Base-by-base conservation (phyloP, 2,888 invertebrate species). In the Aquatica leii region DNA sequence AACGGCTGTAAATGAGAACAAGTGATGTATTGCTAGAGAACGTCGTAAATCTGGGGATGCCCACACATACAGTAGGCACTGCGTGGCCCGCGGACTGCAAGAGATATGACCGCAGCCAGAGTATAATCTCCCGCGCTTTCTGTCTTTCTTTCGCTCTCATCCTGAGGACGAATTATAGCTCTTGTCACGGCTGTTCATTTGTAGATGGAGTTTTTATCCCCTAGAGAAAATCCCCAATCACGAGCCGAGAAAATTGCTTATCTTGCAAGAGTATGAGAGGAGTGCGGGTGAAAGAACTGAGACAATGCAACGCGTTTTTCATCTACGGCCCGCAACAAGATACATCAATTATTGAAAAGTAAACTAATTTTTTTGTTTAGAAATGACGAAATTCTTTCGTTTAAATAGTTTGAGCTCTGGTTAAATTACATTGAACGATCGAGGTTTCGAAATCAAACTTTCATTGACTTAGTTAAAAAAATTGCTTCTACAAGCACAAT, bases 121-220 rank as follows among this genome's bases (percentile, higher is more conserved):
- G 70, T 69, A 74, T 77, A 76, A 76, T 76, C 76, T 76, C 74
- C 67, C 65, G 69, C 68, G 67, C 68, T 69, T 71, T 71, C 74
- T 73, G 75, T 77, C 77, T 78, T 78, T 77, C 79, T 77, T 76
- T 76, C 76, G 76, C 78, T 77, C 78, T 79, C 79, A 77, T 78
- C 78, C 80, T 78, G 77, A 78, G 81, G 83, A 84, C 85, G 85
- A 87, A 87, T 87, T 86, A 87, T 87, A 85, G 86, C 86, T 85
- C 86, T 86, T 86, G 87, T 87, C 87, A 87, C 86, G 87, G 85
- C 84, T 86, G 87, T 87, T 87, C 87, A 87, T 87, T 87, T 87
- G 87, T 86, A 86, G 87, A 87, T 87, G 86, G 87, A 87, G 86
- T 86, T 87, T 86, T 86, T 85, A 85, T 84, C 84, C 86, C 86